Conservation (phyloP, 2,888 invertebrate species). For the Agonopterix subpropinquella region DNA sequence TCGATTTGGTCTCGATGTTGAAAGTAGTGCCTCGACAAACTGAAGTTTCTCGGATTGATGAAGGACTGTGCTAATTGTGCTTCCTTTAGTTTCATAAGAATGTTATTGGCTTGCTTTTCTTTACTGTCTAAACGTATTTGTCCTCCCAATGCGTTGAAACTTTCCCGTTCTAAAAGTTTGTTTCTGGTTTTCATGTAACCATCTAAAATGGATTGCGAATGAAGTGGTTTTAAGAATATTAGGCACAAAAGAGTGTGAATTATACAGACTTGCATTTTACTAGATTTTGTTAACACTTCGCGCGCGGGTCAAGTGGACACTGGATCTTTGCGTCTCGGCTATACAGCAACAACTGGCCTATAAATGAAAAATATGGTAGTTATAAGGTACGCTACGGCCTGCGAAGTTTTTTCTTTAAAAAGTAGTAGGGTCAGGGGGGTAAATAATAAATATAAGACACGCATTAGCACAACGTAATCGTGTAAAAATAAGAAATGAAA, state of each 20-base stretch:
- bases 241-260: conserved; percentile 18
- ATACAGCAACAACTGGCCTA: too few species aligned
- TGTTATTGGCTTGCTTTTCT: conserved; percentile 71
- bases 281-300: conserved; percentile 1
- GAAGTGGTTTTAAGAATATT: conserved; percentile 15
- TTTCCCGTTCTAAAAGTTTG: conserved; percentile 55
- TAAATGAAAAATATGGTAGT: too few species aligned
- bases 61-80: conserved; percentile 61
- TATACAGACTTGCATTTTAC: conserved; percentile 17
- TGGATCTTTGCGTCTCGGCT: neutral
- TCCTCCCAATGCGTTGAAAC: conserved; percentile 60
- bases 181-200: conserved; percentile 31
- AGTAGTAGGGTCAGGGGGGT: too few species aligned
- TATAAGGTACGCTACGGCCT: too few species aligned
- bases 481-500: too few species aligned
- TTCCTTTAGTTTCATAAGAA: conserved; percentile 74
- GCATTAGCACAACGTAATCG: too few species aligned
- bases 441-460: too few species aligned
- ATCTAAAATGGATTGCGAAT: conserved; percentile 25
- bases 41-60: conserved; percentile 70
- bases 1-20: conserved; percentile 74
- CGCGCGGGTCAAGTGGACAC: conserved; percentile 8
- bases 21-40: conserved; percentile 81
- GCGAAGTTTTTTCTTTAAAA: too few species aligned
- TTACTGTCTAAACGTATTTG: conserved; percentile 54